Percentiles rank a stretch among this genome's conserved stretches.
phyloP scores from a whole-genome alignment of 1,140 invertebrate genomes.

The Chymomyza costata region DNA sequence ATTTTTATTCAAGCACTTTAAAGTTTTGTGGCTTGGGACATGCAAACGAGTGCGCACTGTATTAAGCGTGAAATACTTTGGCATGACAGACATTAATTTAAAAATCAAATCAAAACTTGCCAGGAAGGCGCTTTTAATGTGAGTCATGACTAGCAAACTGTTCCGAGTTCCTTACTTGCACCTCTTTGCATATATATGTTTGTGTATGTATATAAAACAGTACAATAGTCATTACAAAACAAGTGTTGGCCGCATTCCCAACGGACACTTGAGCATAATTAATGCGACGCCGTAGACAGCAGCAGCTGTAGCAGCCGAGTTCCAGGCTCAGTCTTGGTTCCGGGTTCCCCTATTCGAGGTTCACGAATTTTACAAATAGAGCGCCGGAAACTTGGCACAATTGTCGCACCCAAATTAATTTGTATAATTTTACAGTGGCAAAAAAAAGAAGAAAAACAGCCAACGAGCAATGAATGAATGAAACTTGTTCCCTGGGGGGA shows the following conservation, averaged over 20 bases:
- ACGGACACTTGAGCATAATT: constrained; percentile 70
- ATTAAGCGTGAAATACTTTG: too few species aligned
- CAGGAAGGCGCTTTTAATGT: constrained; percentile 30
- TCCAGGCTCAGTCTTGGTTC: too few species aligned
- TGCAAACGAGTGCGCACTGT: too few species aligned
- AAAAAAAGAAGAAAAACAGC: constrained; percentile 16
- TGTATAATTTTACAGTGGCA: constrained; percentile 56
- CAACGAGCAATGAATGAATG: constrained; percentile 8
- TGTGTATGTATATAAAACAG: too few species aligned
- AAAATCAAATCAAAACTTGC: constrained; percentile 60
- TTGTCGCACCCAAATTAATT: constrained; percentile 71
- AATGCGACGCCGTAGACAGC: constrained; percentile 54
- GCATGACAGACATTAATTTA: constrained; percentile 1
- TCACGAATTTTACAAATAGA: too few species aligned
- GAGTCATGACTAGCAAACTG: constrained; percentile 18
- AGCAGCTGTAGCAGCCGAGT: constrained; percentile 36
- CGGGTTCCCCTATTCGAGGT: not conserved
- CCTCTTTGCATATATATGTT: too few species aligned
- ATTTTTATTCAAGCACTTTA: too few species aligned
- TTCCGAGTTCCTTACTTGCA: too few species aligned
- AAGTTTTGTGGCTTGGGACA: too few species aligned
- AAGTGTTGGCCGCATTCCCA: constrained; percentile 71
- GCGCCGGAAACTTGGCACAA: constrained; percentile 32
- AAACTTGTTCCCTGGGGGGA: constrained; percentile 27
- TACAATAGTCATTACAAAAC: constrained; percentile 69